Evolutionary conservation across 2,888 invertebrate species (phyloP).

Genomic region (Mythimna lalbum): DNA sequence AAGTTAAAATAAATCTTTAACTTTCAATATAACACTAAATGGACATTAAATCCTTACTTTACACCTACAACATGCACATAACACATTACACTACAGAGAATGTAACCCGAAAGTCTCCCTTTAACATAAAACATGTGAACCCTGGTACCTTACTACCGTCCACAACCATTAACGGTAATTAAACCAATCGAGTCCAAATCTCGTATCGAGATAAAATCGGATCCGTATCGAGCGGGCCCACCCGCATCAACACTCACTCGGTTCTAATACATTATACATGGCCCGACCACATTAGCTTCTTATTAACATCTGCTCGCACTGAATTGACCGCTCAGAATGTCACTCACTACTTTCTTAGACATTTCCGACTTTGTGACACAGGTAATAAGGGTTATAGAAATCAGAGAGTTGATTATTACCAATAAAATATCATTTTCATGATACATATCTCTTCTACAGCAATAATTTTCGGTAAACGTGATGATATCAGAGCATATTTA

Average conservation of each 20-base stretch:
- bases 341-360: conserved; percentile 34
- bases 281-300: conserved; percentile 77
- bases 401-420: conserved; percentile 70
- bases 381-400: conserved; percentile 49
- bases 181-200: conserved; percentile 87
- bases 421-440: conserved; percentile 82
- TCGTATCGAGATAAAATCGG: conserved; percentile 85
- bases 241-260: conserved; percentile 78
- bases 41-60: neutral
- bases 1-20: neutral
- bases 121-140: conserved; percentile 56
- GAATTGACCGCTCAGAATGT: conserved; percentile 68
- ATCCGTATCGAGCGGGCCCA: conserved; percentile 83
- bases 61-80: conserved; percentile 7
- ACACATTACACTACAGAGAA: conserved; percentile 1
- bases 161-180: conserved; percentile 88
- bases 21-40: neutral
- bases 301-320: conserved; percentile 74
- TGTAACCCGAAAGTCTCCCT: conserved; percentile 42
- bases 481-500: conserved; percentile 79
- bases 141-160: conserved; percentile 74
- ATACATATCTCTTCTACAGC: conserved; percentile 75
- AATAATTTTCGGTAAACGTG: conserved; percentile 76
- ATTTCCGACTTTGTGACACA: conserved; percentile 59
- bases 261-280: conserved; percentile 87